phyloP scores from a whole-genome alignment of 2,113 vertebrate genomes.

The Alouatta palliata region DNA sequence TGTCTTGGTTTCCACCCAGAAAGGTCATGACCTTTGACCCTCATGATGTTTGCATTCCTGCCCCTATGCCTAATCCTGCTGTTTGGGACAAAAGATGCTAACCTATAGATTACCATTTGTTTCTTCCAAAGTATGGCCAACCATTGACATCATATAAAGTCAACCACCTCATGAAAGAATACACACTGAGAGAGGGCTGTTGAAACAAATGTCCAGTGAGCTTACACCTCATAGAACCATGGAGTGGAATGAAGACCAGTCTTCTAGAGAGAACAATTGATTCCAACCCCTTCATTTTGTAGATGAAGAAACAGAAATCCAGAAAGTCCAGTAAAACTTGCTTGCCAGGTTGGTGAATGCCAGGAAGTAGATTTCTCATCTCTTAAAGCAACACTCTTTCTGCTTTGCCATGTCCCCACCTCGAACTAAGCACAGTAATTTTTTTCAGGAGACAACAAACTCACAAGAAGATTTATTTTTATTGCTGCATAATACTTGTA shows the following conservation, averaged over 20 bases:
- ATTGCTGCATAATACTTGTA: neutral
- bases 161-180: neutral
- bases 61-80: neutral
- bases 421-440: neutral
- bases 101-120: slow-evolving; percentile 6
- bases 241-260: neutral
- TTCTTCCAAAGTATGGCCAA: neutral
- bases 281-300: neutral
- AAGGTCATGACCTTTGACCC: slow-evolving; percentile 17
- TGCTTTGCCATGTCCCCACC: neutral
- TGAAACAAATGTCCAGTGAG: neutral
- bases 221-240: accelerated
- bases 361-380: neutral
- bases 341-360: neutral
- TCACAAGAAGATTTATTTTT: neutral
- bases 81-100: slow-evolving; percentile 13
- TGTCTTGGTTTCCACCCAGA: neutral
- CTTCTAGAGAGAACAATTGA: neutral
- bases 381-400: neutral
- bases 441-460: neutral
- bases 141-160: neutral
- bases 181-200: neutral
- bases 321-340: neutral
- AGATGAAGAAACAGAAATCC: slow-evolving; percentile 25
- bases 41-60: slow-evolving; percentile 5